A percentile compares a stretch with the other conserved stretches of the same genome.
Evolutionary conservation across 2,113 vertebrate genomes (phyloP).

Genomic region (Peucedramus taeniatus): DNA sequence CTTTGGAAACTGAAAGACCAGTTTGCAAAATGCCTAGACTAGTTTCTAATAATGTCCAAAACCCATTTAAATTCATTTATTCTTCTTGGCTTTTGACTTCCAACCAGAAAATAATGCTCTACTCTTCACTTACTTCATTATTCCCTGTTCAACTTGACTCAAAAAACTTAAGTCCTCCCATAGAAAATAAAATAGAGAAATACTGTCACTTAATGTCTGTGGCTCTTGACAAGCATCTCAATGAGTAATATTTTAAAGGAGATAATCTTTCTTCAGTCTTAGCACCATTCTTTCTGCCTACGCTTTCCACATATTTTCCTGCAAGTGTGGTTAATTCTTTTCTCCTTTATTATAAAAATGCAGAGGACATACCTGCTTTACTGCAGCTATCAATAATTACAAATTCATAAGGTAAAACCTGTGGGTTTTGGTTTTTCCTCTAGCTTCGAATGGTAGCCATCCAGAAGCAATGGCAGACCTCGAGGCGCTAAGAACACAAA

Average conservation of each 20-base stretch:
- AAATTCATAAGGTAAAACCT: neutral
- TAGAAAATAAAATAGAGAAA: neutral
- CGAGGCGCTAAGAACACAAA: neutral
- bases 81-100: neutral
- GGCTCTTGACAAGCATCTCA: neutral
- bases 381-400: neutral
- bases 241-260: neutral
- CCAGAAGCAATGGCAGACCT: rapidly evolving
- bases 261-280: neutral
- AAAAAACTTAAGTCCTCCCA: neutral
- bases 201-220: neutral
- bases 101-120: neutral
- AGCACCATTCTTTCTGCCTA: neutral
- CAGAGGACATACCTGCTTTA: neutral
- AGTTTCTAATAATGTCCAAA: neutral
- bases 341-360: neutral
- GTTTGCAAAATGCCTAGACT: neutral
- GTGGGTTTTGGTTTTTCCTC: neutral
- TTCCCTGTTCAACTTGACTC: neutral
- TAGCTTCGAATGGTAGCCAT: neutral
- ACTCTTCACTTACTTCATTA: neutral
- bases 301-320: neutral
- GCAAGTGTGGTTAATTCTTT: neutral
- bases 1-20: neutral
- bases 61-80: neutral